Evolutionary conservation across 2,797 vertebrate genomes (phyloP).

Genomic region (Nasua narica): DNA sequence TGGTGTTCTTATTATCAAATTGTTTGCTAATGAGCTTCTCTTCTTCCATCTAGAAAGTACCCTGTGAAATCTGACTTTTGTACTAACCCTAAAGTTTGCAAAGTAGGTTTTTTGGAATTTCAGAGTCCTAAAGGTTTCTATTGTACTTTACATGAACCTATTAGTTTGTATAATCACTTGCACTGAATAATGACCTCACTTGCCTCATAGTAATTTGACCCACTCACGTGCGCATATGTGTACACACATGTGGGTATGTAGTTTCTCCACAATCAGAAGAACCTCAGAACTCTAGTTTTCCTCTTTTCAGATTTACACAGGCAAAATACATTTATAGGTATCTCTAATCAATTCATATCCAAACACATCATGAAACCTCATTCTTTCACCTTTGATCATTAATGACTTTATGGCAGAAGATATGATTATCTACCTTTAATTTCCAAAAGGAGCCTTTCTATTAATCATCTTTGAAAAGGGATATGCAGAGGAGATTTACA

Average conservation of each 20-base stretch:
- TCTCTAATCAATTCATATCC: not conserved
- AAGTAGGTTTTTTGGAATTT: conserved; percentile 2
- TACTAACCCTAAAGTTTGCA: not conserved
- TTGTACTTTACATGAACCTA: not conserved
- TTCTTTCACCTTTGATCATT: not conserved
- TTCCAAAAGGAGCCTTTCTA: not conserved
- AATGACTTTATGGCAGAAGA: not conserved
- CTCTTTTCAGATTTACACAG: not conserved
- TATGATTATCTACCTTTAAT: not conserved
- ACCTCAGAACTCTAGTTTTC: not conserved
- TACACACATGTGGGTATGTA: not conserved
- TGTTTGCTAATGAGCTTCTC: not conserved
- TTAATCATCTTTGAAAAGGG: not conserved
- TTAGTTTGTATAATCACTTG: not conserved
- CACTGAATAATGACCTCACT: not conserved
- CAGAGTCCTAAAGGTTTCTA: not conserved
- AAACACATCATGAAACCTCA: not conserved
- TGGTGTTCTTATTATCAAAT: not conserved
- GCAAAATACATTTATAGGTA: conserved; percentile 7
- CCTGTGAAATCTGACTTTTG: not conserved
- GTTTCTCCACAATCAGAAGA: not conserved
- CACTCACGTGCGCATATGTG: not conserved
- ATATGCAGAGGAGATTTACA: not conserved
- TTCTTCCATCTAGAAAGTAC: not conserved
- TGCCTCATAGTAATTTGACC: not conserved